Evolutionary conservation across 92 coral and sea anemone genomes (phyloP).

Genomic region (Porites cylindrica): DNA sequence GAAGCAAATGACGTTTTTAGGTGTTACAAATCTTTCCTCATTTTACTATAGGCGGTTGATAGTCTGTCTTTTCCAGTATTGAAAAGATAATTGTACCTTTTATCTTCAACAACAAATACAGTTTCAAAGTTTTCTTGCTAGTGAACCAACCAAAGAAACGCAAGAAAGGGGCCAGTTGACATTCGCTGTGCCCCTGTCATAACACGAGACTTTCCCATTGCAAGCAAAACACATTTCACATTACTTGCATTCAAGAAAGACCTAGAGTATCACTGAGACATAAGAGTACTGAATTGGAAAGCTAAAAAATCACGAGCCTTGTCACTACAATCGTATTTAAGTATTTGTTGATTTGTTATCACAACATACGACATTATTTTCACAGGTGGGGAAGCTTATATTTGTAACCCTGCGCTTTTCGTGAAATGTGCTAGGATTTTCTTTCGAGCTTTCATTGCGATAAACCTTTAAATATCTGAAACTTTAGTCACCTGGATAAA

Average conservation of each 20-base stretch:
- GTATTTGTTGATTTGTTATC: background rate
- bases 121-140: background rate
- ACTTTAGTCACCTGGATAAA: background rate
- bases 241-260: background rate
- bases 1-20: background rate
- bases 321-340: background rate
- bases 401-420: background rate
- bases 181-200: background rate
- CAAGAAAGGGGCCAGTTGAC: background rate
- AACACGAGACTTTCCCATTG: background rate
- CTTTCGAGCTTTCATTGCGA: background rate
- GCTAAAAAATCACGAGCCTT: background rate
- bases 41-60: no score
- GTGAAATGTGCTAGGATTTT: background rate
- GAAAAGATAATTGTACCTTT: no score
- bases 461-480: conserved; percentile 6
- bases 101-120: background rate
- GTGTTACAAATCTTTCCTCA: no score
- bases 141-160: background rate
- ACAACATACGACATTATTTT: background rate
- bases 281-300: background rate
- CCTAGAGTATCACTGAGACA: background rate
- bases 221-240: background rate
- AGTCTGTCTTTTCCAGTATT: background rate
- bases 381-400: background rate